A percentile compares a stretch with the other conserved stretches of the same genome.
Conservation (phyloP, 2,797 vertebrate genomes). For the Amphiprion clarkii region DNA sequence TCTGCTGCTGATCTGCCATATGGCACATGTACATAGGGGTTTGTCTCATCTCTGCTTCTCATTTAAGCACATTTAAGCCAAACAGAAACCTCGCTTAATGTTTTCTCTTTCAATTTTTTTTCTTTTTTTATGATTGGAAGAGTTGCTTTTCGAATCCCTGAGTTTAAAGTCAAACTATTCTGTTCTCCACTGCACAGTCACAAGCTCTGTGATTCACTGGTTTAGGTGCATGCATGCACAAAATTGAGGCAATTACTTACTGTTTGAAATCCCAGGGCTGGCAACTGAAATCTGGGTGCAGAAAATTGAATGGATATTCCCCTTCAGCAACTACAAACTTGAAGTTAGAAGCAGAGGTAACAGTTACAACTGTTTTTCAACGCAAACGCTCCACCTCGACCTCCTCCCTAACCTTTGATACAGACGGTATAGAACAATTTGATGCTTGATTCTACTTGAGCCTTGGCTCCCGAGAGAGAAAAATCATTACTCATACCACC, state of each 20-base stretch:
- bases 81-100: conserved; percentile 4
- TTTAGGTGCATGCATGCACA: conserved; percentile 25
- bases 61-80: conserved; percentile 14
- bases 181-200: not conserved
- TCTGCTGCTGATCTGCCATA: conserved; percentile 52
- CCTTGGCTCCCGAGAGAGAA: not conserved
- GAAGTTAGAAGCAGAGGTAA: not conserved
- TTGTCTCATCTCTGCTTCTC: conserved; percentile 16
- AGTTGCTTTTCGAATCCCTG: not conserved
- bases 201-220: not conserved
- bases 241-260: conserved; percentile 5
- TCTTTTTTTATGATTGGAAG: not conserved
- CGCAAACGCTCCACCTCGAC: not conserved
- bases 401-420: not conserved
- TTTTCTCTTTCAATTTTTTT: not conserved
- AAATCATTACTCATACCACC: not conserved
- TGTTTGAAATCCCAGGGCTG: not conserved
- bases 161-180: conserved; percentile 1
- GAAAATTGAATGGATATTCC: not conserved
- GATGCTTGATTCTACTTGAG: not conserved
- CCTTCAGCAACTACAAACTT: not conserved
- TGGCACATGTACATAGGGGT: conserved; percentile 34
- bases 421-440: not conserved
- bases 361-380: not conserved
- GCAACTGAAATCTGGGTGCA: not conserved